Evolutionary conservation across 2,113 vertebrate species (phyloP).

Genomic region (Benitochromis conjunctus): DNA sequence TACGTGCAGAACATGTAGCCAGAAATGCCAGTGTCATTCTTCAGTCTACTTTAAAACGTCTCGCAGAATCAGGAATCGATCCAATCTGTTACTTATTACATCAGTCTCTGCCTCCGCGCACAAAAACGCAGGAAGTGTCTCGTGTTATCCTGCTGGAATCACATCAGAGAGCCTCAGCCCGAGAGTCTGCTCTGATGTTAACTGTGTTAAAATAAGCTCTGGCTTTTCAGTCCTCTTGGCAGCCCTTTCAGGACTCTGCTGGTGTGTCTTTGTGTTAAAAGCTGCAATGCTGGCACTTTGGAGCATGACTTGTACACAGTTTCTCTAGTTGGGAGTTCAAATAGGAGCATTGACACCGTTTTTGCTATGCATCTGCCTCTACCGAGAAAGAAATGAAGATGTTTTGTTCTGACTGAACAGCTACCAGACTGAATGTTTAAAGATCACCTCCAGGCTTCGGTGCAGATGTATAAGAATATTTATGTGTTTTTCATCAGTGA

Average conservation of each 20-base stretch:
- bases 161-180: conserved; percentile 5
- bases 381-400: background rate
- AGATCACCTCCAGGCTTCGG: background rate
- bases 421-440: background rate
- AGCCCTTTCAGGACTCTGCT: background rate
- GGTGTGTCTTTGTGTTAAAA: conserved; percentile 12
- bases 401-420: background rate
- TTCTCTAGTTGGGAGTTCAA: conserved; percentile 1
- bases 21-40: background rate
- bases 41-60: background rate
- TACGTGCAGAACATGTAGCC: background rate
- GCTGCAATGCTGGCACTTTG: conserved; percentile 27
- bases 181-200: conserved; percentile 3
- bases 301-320: conserved; percentile 1
- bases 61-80: background rate
- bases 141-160: background rate
- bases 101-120: background rate
- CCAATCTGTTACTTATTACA: background rate
- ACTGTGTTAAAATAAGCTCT: conserved; percentile 9
- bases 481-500: background rate
- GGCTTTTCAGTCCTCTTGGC: conserved; percentile 12
- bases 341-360: background rate
- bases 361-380: background rate
- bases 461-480: background rate
- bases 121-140: background rate